Percentiles rank a stretch among this genome's conserved stretches.
These are phyloP conservation scores for Chelonus insularis DNA, from an alignment of 1,140 invertebrate species.

Conservation along the genomic window DNA sequence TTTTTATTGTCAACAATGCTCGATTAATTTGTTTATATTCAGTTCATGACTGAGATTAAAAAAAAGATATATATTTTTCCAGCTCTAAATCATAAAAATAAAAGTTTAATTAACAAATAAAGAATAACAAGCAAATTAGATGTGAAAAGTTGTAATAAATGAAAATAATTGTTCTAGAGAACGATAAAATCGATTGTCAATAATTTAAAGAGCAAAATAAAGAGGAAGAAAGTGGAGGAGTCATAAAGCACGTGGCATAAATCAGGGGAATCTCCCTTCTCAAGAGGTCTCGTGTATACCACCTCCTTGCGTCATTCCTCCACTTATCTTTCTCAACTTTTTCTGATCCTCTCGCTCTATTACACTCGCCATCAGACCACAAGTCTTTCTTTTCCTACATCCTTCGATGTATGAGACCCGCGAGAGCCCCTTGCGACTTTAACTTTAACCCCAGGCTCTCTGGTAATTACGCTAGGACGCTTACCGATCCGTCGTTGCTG, in stretches of 20 bases:
- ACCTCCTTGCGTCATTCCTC: background rate
- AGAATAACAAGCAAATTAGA: no score
- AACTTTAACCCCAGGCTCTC: constrained; percentile 18
- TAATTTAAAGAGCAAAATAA: no score
- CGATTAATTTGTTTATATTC: no score
- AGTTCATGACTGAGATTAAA: no score
- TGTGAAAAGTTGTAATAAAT: no score
- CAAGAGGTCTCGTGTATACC: background rate
- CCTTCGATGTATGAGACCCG: background rate
- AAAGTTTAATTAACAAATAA: no score
- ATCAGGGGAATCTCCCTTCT: constrained; percentile 10
- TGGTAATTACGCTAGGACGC: constrained; percentile 48
- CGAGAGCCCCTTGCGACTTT: background rate
- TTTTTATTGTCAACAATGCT: no score
- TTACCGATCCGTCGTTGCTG: constrained; percentile 42
- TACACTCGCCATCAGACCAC: no score
- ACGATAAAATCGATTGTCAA: no score
- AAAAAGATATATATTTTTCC: no score
- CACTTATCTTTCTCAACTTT: background rate
- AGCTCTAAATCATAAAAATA: no score
- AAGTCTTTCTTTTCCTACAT: background rate
- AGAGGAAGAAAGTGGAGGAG: background rate
- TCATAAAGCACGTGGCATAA: constrained; percentile 15
- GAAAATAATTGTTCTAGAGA: no score
- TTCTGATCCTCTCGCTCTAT: background rate